Conservation (phyloP, 1,140 invertebrate genomes). For the Aporrectodea caliginosa region DNA sequence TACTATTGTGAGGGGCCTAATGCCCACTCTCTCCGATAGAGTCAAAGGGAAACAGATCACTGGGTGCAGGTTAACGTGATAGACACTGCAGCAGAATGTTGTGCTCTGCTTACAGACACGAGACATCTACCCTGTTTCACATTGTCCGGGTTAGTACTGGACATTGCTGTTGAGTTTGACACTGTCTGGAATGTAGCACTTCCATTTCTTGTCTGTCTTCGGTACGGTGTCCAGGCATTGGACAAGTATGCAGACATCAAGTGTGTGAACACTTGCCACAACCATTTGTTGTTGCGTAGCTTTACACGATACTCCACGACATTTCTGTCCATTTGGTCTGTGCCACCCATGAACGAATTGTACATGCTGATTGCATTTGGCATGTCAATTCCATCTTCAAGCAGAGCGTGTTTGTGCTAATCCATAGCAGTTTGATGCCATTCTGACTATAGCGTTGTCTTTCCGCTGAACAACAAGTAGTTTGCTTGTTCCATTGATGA, state of each 20-base stretch:
- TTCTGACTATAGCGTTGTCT: not conserved
- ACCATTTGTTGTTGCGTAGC: no score
- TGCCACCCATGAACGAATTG: no score
- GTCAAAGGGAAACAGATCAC: not conserved
- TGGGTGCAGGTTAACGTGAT: not conserved
- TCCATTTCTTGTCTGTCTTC: not conserved
- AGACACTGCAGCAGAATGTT: not conserved
- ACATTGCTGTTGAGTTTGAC: no score
- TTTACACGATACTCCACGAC: no score
- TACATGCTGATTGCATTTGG: slow-evolving; percentile 7
- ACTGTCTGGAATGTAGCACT: not conserved
- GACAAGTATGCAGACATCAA: not conserved
- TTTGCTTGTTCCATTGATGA: not conserved
- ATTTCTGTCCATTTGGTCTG: no score
- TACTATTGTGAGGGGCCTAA: no score
- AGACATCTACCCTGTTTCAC: not conserved
- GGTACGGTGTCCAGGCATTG: not conserved
- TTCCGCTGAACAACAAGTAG: not conserved
- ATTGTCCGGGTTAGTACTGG: not conserved
- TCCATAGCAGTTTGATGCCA: slow-evolving; percentile 1
- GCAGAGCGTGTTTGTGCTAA: not conserved
- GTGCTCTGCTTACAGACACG: not conserved
- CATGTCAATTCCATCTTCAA: not conserved
- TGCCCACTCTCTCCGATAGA: no score
- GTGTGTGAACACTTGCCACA: not conserved